Evolutionary conservation across 2,888 invertebrate genomes (phyloP).

Genomic region (Polydrusus pterygomalis): DNA sequence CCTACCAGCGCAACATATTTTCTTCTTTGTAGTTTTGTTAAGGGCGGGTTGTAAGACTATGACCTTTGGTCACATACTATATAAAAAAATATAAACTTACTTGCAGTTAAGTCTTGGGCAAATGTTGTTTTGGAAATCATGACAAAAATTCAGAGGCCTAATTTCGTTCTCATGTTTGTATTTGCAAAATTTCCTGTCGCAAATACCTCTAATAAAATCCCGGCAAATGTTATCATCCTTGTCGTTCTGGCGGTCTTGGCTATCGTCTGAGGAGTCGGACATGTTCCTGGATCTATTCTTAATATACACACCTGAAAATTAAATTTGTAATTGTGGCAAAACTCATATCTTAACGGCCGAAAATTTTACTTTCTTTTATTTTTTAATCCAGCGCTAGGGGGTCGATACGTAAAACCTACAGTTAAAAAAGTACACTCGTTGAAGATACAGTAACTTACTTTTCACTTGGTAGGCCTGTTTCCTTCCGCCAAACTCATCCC

Average conservation of each 20-base stretch:
- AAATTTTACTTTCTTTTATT: too few species aligned
- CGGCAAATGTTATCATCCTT: slow-evolving; percentile 73
- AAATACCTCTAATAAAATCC: slow-evolving; percentile 76
- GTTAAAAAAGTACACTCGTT: too few species aligned
- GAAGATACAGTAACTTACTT: too few species aligned
- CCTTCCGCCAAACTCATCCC: too few species aligned
- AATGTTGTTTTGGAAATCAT: slow-evolving; percentile 83
- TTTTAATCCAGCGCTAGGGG: too few species aligned
- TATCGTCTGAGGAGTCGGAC: slow-evolving; percentile 69
- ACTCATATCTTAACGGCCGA: too few species aligned
- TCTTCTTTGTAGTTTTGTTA: too few species aligned
- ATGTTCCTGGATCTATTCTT: slow-evolving; percentile 56
- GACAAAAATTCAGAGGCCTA: slow-evolving; percentile 74
- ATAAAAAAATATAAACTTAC: slow-evolving; percentile 63
- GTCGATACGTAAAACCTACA: too few species aligned
- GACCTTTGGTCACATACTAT: neutral
- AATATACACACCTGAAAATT: slow-evolving; percentile 7
- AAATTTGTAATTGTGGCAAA: neutral
- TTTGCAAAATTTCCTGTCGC: slow-evolving; percentile 75
- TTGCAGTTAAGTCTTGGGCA: slow-evolving; percentile 83
- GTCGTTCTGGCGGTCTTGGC: slow-evolving; percentile 64
- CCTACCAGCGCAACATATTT: too few species aligned
- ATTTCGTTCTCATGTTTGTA: slow-evolving; percentile 73
- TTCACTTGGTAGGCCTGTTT: too few species aligned
- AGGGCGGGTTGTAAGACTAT: too few species aligned